Evolutionary conservation across 2,797 vertebrate species (phyloP).

Genomic region (Malurus splendens): DNA sequence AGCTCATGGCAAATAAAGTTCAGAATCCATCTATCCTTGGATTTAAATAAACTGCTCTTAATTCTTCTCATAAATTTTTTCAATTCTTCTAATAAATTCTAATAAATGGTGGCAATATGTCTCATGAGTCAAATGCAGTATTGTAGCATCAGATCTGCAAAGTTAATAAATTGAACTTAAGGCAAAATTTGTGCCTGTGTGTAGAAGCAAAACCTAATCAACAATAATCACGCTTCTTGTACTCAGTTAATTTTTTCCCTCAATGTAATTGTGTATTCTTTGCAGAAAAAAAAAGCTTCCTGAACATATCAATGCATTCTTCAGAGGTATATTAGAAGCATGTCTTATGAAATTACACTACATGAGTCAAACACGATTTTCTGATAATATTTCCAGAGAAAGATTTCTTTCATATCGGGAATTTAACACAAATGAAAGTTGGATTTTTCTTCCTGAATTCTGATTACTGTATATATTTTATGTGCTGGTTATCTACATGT

Average conservation of each 20-base stretch:
- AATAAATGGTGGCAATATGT: background rate
- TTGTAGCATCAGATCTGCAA: background rate
- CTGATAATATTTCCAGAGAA: background rate
- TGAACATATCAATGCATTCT: background rate
- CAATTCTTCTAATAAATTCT: background rate
- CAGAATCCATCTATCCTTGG: background rate
- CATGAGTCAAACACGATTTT: background rate
- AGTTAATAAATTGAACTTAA: background rate
- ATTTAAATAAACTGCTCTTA: background rate
- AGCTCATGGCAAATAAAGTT: background rate
- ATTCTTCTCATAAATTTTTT: background rate
- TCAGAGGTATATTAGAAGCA: background rate
- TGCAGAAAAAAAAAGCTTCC: background rate
- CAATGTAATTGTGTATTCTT: rapidly evolving
- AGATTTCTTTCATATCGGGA: background rate
- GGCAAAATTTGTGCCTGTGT: background rate
- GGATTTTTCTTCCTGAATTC: background rate
- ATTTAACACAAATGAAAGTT: background rate
- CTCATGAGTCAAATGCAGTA: background rate
- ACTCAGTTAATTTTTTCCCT: background rate
- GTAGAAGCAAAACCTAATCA: background rate
- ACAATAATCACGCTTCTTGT: background rate
- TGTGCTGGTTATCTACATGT: background rate
- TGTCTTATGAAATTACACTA: background rate
- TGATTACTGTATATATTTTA: background rate